Evolutionary conservation across 2,797 vertebrate genomes (phyloP).

Genomic region (Malurus leucopterus): DNA sequence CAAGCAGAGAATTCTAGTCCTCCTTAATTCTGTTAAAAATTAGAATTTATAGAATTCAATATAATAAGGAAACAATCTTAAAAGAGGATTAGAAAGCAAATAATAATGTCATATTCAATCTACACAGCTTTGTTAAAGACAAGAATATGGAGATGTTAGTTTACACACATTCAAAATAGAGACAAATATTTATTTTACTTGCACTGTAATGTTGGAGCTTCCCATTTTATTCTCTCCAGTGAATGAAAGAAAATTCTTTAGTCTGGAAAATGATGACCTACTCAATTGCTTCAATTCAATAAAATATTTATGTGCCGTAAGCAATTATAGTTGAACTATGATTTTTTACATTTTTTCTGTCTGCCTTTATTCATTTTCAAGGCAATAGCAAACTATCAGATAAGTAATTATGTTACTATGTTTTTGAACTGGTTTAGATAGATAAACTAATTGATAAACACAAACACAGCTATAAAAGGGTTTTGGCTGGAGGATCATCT

Average conservation of each 20-base stretch:
- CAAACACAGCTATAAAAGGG: background rate
- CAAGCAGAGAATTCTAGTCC: background rate
- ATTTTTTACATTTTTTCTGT: background rate
- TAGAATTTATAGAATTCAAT: background rate
- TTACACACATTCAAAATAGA: background rate
- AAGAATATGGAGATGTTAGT: background rate
- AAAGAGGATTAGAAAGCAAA: background rate
- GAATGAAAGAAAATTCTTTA: background rate
- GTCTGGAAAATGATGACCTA: background rate
- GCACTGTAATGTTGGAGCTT: background rate
- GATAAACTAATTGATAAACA: background rate
- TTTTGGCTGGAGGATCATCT: background rate
- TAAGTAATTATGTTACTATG: background rate
- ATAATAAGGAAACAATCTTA: background rate
- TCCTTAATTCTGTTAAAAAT: background rate
- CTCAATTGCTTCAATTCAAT: background rate
- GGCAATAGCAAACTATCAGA: background rate
- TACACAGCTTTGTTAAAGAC: background rate
- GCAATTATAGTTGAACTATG: background rate
- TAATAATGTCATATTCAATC: background rate
- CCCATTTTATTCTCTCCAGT: background rate
- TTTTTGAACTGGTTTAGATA: background rate
- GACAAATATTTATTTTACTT: background rate
- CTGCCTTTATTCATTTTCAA: background rate
- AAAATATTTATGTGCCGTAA: background rate